These are phyloP conservation scores for Anthopleura sola DNA, from an alignment of 64 coral and sea anemone species.

Conservation along the genomic window DNA sequence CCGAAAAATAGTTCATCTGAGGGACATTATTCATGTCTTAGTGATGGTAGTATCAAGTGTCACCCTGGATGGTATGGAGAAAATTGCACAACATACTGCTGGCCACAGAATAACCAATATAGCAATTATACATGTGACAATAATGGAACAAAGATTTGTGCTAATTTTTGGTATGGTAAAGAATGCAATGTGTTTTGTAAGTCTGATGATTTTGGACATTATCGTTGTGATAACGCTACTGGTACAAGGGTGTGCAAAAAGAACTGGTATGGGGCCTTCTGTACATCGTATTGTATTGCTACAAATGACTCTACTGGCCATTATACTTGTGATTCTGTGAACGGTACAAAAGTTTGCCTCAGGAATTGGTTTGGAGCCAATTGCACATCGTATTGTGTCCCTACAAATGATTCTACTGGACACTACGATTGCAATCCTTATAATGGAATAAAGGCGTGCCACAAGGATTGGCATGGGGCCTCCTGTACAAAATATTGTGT, in stretches of 20 bases:
- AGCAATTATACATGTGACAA: constrained; percentile 42
- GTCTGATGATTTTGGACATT: constrained; percentile 31
- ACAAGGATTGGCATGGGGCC: constrained; percentile 58
- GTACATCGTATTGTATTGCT: constrained; percentile 20
- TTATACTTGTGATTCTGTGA: constrained; percentile 36
- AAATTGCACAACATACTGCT: constrained; percentile 28
- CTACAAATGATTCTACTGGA: constrained; percentile 40
- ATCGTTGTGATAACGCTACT: constrained; percentile 25
- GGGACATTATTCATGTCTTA: constrained; percentile 41
- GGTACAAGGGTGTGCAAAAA: constrained; percentile 33
- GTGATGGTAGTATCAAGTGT: constrained; percentile 24
- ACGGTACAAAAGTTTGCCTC: constrained; percentile 43
- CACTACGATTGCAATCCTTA: constrained; percentile 38
- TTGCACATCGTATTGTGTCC: constrained; percentile 28
- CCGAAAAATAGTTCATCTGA: constrained; percentile 30
- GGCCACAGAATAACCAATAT: constrained; percentile 16
- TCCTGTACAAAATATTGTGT: constrained; percentile 25
- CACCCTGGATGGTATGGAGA: background rate
- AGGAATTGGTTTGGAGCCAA: constrained; percentile 34
- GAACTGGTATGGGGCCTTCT: constrained; percentile 45
- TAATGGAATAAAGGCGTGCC: constrained; percentile 56
- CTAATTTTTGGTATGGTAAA: background rate
- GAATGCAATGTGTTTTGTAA: constrained; percentile 12
- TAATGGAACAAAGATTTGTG: constrained; percentile 33
- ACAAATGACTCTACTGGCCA: constrained; percentile 51